Base-by-base conservation (phyloP, 2,888 invertebrate species). In the Melanostoma mellinum region DNA sequence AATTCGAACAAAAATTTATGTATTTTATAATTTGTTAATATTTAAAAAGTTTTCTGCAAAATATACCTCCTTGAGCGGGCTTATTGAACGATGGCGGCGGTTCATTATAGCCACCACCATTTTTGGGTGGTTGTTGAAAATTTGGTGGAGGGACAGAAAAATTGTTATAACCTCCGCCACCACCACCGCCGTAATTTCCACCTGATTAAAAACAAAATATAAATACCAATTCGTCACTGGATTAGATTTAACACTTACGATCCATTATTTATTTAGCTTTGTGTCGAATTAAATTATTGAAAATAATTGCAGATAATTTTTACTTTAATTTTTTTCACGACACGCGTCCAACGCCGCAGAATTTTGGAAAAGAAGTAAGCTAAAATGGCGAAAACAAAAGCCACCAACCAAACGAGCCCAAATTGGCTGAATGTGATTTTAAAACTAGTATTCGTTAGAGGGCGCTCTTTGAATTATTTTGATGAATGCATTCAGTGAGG, bases 131-230 rank as follows among this genome's bases (percentile, higher is more conserved):
- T 87, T 88, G 89, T 86, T 90, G 90, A 79, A 89, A 90, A 86
- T 89, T 90, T 74, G 90, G 90, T 80, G 90, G 90, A 82, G 90
- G 90, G 32, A 90, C 89, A 58, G 90, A 90, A 87, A 90, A 90
- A 87, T 90, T 90, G 81, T 90, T 89, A 71, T 90, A 90, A 63
- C 89, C 87, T 50, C 88, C 88, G 72, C 87, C 86, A 58, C 88
- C 86, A 44, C 88, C 85, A 30, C 76, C 69, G 52, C 86, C 87
- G 81, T 88, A 89, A 55, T 86, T 86, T 32, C 88, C 88, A 67
- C 89, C 88, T 89, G 84, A 4, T 6, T 46, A 33, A 65, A 52
- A n/a, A 4, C 6, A 20, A 2, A 48, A 48, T n/a, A 8, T 38
- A 42, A 53, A 35, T 0, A 4, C 32, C 2, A 38, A 5, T 10